Base-by-base conservation (phyloP, 2,888 invertebrate species). In the Eulithis prunata region DNA sequence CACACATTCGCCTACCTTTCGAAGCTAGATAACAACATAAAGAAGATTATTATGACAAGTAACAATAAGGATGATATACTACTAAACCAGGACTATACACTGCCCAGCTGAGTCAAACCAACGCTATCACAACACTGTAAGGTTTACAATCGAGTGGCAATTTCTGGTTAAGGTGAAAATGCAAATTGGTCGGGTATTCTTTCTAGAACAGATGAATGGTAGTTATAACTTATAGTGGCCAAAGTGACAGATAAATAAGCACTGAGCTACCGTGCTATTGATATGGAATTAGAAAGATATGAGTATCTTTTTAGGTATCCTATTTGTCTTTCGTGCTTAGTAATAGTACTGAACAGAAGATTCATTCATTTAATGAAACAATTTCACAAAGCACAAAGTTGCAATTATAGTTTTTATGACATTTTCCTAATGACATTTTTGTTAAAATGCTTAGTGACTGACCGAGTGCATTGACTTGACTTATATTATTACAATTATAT, bases 191-290 rank as follows among this genome's bases (percentile, higher is more conserved):
- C 28, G 55, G 61, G 66, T 70, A 78, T 75, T 75, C 78, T 77
- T 80, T 75, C 71, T 77, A 74, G 73, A 74, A 71, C 71, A 73
- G 75, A 79, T 86, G 84, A 88, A 78, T 84, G 87, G 86, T 69
- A 69, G 78, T 73, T 78, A 85, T 87, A 88, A 79, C 74, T 88
- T 80, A 80, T 73, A 78, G 75, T 78, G 78, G 72, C 78, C 80
- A 84, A 85, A 84, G 79, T 84, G 87, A 86, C 86, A 85, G 79
- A 78, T 79, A 81, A 84, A 81, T 81, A 80, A 81, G 80, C 73
- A 80, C 78, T 81, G 78, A 77, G 85, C 87, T 87, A 87, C 88
- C 74, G 56, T 52, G 36, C 46, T 52, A 60, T 67, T 63, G 63
- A 62, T 53, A 32, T 68, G 12, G 66, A 70, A 49, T 53, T 52